Percentiles rank a stretch among this genome's conserved stretches.
phyloP scores from a whole-genome alignment of 2,888 invertebrate genomes.

The Rapana venosa region DNA sequence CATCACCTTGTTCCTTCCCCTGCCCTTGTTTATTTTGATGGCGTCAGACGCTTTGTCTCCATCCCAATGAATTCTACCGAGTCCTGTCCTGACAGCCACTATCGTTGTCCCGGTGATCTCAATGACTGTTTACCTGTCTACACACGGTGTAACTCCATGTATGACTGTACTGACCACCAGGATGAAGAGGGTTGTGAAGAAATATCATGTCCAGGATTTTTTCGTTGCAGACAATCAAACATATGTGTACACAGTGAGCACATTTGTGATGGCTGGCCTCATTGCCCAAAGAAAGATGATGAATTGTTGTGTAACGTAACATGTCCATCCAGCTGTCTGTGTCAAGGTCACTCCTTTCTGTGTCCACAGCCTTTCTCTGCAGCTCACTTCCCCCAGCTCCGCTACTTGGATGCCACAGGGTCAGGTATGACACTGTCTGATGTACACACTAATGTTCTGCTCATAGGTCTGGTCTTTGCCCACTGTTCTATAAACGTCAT shows the following conservation, averaged over 20 bases:
- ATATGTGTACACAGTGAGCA: slow-evolving; percentile 45
- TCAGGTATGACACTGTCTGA: not conserved
- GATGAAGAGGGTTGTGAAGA: slow-evolving; percentile 5
- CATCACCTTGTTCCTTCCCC: not conserved
- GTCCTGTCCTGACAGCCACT: slow-evolving; percentile 7
- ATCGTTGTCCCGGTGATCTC: not conserved
- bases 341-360: slow-evolving; percentile 35
- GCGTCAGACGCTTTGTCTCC: not conserved
- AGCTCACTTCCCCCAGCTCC: not conserved
- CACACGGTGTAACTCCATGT: not conserved
- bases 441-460: not conserved
- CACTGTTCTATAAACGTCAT: slow-evolving; percentile 30
- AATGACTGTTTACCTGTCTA: not conserved
- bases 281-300: slow-evolving; percentile 46
- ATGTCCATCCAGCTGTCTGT: slow-evolving; percentile 40
- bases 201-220: slow-evolving; percentile 37
- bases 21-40: not conserved
- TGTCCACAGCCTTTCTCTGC: slow-evolving; percentile 22
- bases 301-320: slow-evolving; percentile 32
- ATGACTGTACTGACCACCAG: slow-evolving; percentile 1
- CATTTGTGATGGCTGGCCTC: slow-evolving; percentile 46
- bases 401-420: slow-evolving; percentile 24
- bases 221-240: slow-evolving; percentile 33
- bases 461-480: not conserved
- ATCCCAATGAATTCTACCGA: not conserved